Evolutionary conservation across 2,888 invertebrate genomes (phyloP), one percentile per base, ranked within the genome.

Genomic region (Athalia rosae): DNA sequence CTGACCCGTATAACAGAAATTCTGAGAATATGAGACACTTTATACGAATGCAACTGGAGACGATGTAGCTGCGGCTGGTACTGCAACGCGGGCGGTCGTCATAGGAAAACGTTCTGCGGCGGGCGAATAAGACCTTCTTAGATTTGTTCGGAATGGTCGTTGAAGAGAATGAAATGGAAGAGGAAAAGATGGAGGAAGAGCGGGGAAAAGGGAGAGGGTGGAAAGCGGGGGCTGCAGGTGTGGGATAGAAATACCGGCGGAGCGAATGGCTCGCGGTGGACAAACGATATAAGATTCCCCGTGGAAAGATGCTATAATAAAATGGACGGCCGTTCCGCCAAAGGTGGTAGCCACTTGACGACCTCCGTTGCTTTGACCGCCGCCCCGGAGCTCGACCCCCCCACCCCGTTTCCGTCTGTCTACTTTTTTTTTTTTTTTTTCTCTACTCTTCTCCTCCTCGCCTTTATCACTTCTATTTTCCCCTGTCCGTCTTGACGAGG

Each of bases 261-360:
- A 83, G 81, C 83, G 84, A 84, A 85, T 84, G 80, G 83, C 81
- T 82, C 76, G 28, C 78, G 82, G 84, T 83, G 85, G 84, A 85
- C 85, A 86, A 87, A 85, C 85, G 86, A 86, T 86, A 86, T 86
- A 86, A 85, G 85, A 86, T 85, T 86, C 84, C 78, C 76, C 80
- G 84, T 79, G 85, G 87, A 87, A 85, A 86, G 86, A 88, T 86
- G 87, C 83, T 85, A 83, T 85, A 88, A 87, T 87, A 88, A 87
- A 88, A 88, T 85, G 86, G 84, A 86, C 84, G 84, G 82, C 81
- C 83, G 82, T 83, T 83, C 83, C 81, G 79, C 81, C 77, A 63
- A 77, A 59, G 78, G 78, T 71, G 80, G 80, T 82, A 80, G 82
- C 82, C 84, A 84, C 84, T 84, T 84, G 84, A 85, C 84, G 86